Conservation (phyloP, 2,888 invertebrate genomes). For the Harpalus rufipes region DNA sequence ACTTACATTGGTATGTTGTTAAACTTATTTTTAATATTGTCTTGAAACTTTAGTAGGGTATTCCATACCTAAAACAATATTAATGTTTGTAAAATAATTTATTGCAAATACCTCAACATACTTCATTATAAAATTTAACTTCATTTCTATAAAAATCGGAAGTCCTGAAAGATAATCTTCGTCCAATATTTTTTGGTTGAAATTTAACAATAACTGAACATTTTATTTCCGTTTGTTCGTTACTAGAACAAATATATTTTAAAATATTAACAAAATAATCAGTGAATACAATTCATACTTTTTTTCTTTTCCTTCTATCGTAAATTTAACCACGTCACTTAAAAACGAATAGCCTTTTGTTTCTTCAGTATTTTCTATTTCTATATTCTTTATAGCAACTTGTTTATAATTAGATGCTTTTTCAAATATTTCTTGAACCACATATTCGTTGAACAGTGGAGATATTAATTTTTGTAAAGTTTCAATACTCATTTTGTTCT, state of each 20-base stretch:
- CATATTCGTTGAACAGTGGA: conserved; percentile 70
- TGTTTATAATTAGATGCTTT: conserved; percentile 69
- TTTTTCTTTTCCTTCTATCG: conserved; percentile 77
- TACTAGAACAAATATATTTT: conserved; percentile 26
- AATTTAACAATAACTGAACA: conserved; percentile 83
- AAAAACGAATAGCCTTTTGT: conserved; percentile 86
- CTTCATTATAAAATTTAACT: conserved; percentile 82
- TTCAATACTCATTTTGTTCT: conserved; percentile 56
- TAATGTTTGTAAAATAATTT: neutral
- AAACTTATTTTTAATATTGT: conserved; percentile 70
- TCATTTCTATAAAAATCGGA: conserved; percentile 86
- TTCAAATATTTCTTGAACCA: conserved; percentile 70
- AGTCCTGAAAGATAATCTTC: conserved; percentile 83
- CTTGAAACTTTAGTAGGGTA: conserved; percentile 76
- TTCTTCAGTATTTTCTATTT: conserved; percentile 75
- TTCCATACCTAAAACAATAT: conserved; percentile 75
- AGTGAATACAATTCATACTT: conserved; percentile 11
- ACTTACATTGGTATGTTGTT: conserved; percentile 71
- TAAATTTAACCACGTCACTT: conserved; percentile 82
- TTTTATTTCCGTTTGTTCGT: conserved; percentile 62
- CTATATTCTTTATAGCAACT: conserved; percentile 76
- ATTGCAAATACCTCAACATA: conserved; percentile 63
- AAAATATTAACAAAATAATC: neutral
- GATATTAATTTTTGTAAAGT: conserved; percentile 70
- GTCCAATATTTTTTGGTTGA: conserved; percentile 82